Base-by-base conservation (phyloP, 1,140 invertebrate species). In the Riptortus pedestris region DNA sequence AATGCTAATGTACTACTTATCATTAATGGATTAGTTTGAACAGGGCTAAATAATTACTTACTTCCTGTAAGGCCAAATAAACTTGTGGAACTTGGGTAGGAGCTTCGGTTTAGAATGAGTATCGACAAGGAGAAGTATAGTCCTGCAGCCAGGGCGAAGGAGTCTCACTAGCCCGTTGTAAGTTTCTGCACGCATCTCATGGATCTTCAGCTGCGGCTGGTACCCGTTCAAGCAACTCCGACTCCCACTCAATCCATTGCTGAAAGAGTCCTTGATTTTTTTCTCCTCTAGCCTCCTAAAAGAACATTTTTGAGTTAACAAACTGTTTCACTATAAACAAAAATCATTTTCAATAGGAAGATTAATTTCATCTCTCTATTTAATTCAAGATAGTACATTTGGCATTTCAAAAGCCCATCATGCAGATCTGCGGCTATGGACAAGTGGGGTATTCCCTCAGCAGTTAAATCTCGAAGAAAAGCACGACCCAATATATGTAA, bases 31-130 rank as follows among this genome's bases (percentile, higher is more conserved):
- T n/a, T n/a, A n/a, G n/a, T n/a, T n/a, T n/a, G n/a, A n/a, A n/a
- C n/a, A n/a, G n/a, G n/a, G n/a, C n/a, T n/a, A 38, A 38, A 38
- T 7, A 12, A 64, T 28, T 55, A 71, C 80, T 76, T 78, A 94
- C 89, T 91, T 92, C 73, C 94, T 83, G 73, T 96, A 96, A 16
- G 94, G 93, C 86, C 91, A 96, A 57, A 97, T 87, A 69, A 88
- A 86, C 76, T 86, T 87, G 74, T 96, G 91, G 80, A 96, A 98
- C 68, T 87, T 86, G 60, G 90, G 86, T 62, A 98, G 78, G 52
- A 98, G 78, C 74, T 88, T 88, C 63, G 87, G 78, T 64, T 92
- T 88, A 64, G 86, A 89, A 72, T 96, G 88, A 72, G 83, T 79
- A 77, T 98, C 93, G 1, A 96, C 85, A 29, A 98, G 77, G 11